Evolutionary conservation across 2,113 vertebrate species (phyloP), one percentile per base, ranked within the genome.

Genomic region (Ornithorhynchus anatinus): DNA sequence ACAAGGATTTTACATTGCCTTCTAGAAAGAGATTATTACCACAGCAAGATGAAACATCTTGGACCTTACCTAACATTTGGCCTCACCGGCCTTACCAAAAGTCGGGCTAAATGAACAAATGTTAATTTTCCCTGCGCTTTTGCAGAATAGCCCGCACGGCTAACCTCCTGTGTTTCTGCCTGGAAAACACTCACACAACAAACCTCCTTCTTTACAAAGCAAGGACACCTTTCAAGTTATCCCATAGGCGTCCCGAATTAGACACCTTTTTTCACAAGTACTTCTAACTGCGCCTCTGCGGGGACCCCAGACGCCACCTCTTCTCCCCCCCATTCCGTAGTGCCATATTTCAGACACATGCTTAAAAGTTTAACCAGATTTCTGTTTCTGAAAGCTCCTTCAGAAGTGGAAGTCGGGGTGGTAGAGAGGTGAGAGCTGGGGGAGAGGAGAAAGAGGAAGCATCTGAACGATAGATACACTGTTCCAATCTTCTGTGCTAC

Each of bases 1-100:
- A 95, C 92, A 95, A 91, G 93, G 93, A 95, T 94, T 94, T 91
- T 87, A 81, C 92, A 86, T 84, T 92, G 90, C 85, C 89, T 91
- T 85, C 90, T 84, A 74, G 94, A 92, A 94, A 90, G 92, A 94
- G 85, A 94, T 94, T 94, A 94, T 94, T 94, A 94, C 92, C 87
- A 92, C 92, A 91, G 85, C 82, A 85, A 88, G 89, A 86, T 86
- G 79, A 91, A 93, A 92, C 88, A 88, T 88, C 89, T 94, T 85
- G 85, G 82, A 84, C 77, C 89, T 88, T 94, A 93, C 89, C 89
- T 90, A 92, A 92, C 80, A 90, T 61, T 88, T 79, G 82, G 85
- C 85, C 89, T 87, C 89, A 82, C 84, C 69, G 87, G 89, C 85
- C 82, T 79, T 89, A 81, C 60, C 51, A 86, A 91, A 83, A 76